Percentiles rank a stretch among this genome's conserved stretches.
phyloP scores from a whole-genome alignment of 2,888 invertebrate species.

The Thumatha senex region DNA sequence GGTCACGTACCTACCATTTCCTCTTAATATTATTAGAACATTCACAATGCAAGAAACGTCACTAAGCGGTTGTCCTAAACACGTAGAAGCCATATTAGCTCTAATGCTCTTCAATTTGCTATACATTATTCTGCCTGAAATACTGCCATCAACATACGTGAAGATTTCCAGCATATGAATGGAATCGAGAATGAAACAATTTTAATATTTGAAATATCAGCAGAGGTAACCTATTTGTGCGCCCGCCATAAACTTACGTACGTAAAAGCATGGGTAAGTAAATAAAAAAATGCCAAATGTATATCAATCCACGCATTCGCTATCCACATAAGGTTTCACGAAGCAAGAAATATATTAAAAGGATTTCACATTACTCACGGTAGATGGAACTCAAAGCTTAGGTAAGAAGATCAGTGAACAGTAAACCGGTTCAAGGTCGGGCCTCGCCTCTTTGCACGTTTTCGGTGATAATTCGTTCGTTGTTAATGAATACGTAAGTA shows the following conservation, averaged over 20 bases:
- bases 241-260: not conserved
- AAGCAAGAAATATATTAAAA: constrained; percentile 32
- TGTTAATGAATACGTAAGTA: not conserved
- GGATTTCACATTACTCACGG: constrained; percentile 39
- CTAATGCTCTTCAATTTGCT: no score
- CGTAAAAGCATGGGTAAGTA: not conserved
- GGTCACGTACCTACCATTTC: no score
- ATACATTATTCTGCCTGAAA: no score
- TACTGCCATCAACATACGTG: no score
- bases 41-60: no score
- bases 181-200: no score
- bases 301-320: constrained; percentile 11
- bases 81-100: no score
- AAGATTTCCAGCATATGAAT: no score
- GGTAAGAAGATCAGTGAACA: constrained; percentile 34
- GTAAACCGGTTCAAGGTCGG: constrained; percentile 36
- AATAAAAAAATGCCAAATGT: not conserved
- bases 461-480: constrained; percentile 2
- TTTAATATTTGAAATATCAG: no score
- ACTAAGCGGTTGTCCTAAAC: no score
- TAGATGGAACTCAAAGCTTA: constrained; percentile 37
- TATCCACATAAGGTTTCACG: constrained; percentile 31
- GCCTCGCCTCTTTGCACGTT: constrained; percentile 14
- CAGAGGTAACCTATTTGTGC: no score
- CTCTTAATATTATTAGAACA: no score